Conservation (phyloP, 2,797 vertebrate genomes). For the Petrocephalus sullivani region DNA sequence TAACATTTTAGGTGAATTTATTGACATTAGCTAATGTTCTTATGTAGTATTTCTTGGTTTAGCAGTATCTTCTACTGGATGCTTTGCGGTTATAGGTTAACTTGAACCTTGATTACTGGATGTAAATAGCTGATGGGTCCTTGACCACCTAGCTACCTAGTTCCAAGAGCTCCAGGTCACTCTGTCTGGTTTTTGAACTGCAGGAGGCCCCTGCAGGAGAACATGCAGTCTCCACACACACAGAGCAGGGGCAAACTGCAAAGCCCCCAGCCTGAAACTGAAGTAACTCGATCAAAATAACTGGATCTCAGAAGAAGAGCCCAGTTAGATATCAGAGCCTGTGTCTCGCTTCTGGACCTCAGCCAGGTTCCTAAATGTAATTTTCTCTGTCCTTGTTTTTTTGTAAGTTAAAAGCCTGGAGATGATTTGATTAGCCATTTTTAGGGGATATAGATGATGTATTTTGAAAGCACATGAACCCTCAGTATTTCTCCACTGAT, state of each 20-base stretch:
- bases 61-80: background rate
- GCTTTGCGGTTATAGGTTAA: background rate
- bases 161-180: background rate
- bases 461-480: slow-evolving; percentile 32
- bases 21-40: background rate
- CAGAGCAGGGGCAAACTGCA: background rate
- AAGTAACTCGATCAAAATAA: slow-evolving; percentile 51
- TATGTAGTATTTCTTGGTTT: background rate
- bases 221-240: background rate
- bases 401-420: slow-evolving; percentile 60
- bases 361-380: slow-evolving; percentile 41
- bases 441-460: slow-evolving; percentile 48
- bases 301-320: slow-evolving; percentile 38
- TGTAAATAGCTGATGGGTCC: background rate
- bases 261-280: slow-evolving; percentile 36
- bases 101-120: background rate
- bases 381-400: slow-evolving; percentile 53
- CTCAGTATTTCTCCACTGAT: slow-evolving; percentile 34
- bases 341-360: slow-evolving; percentile 37
- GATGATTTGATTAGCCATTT: slow-evolving; percentile 54
- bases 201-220: background rate
- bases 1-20: background rate
- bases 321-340: slow-evolving; percentile 37
- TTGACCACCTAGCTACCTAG: background rate
- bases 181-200: background rate